Evolutionary conservation across 2,888 invertebrate genomes (phyloP), one percentile per base, ranked within the genome.

Genomic region (Dorcus hopei): DNA sequence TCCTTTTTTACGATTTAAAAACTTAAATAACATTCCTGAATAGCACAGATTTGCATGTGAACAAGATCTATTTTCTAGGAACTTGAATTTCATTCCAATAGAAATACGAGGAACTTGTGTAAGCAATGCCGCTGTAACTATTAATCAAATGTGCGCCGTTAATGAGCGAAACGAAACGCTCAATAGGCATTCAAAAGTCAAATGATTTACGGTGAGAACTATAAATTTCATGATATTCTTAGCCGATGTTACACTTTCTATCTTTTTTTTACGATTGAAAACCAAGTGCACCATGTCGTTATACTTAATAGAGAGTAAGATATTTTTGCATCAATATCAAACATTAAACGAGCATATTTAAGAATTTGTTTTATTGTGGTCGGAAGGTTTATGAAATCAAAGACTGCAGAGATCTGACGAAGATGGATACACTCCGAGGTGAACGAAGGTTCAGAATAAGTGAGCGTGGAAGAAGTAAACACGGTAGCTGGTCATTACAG

Each of bases 401-500:
- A 14, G 45, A 9, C 9, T 19, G 19, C 2, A 16, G 45, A 9
- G 16, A 7, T 45, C 45, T 4, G 45, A 45, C 23, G 9, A 23
- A 19, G 45, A 45, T 23, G 45, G 45, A 45, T 19, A 19, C 9
- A 19, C 19, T 9, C 19, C 23, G 45, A 45, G 45, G 45, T 45
- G 23, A 45, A 23, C 9, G 45, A 19, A 45, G 43, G 45, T 45
- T 45, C 23, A 16, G 45, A 19, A 45, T 16, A 45, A 45, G 26
- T 33, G 26, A 33, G 26, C 7, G 26, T 33, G 26, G 26, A 45
- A 9, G 19, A 55, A 48, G 42, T 55, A 52, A 59, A 45, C 57
- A 64, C 67, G 69, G 71, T 68, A 68, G 68, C 67, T 62, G 67
- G 69, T 71, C 71, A 72, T 73, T 71, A 70, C 71, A 68, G 69